phyloP scores from a whole-genome alignment of 2,888 invertebrate species.

The Notocelia uddmanniana region DNA sequence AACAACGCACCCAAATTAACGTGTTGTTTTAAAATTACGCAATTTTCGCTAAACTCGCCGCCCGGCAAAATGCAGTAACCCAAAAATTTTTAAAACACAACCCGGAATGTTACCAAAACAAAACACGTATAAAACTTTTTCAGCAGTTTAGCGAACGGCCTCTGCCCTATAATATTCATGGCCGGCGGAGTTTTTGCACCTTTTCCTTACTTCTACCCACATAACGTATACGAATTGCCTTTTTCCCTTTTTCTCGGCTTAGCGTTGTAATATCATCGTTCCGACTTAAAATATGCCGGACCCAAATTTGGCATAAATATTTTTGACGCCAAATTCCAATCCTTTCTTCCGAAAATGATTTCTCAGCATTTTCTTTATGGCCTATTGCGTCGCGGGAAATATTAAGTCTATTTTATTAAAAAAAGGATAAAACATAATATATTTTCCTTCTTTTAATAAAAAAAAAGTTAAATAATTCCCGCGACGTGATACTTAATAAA shows the following conservation, averaged over 20 bases:
- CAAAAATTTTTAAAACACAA: slow-evolving; percentile 33
- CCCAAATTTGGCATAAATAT: slow-evolving; percentile 40
- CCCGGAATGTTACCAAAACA: slow-evolving; percentile 50
- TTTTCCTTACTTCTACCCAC: slow-evolving; percentile 53
- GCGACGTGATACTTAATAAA: slow-evolving; percentile 41
- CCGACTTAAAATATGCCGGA: slow-evolving; percentile 39
- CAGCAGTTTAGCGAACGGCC: slow-evolving; percentile 55
- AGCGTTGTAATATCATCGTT: slow-evolving; percentile 44
- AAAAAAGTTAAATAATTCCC: slow-evolving; percentile 19
- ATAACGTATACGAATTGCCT: slow-evolving; percentile 55
- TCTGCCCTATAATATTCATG: slow-evolving; percentile 61
- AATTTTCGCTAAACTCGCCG: slow-evolving; percentile 17
- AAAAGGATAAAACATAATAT: slow-evolving; percentile 9
- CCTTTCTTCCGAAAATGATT: slow-evolving; percentile 21
- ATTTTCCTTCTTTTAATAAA: slow-evolving; percentile 25
- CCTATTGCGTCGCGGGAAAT: no score
- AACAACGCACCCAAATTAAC: slow-evolving; percentile 6
- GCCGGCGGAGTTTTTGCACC: slow-evolving; percentile 55
- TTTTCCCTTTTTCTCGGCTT: slow-evolving; percentile 51
- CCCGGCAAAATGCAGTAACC: slow-evolving; percentile 30
- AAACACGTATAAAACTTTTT: slow-evolving; percentile 55
- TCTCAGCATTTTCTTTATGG: not conserved
- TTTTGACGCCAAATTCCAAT: slow-evolving; percentile 11
- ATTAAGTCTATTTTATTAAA: no score
- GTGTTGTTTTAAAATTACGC: not conserved